phyloP scores from a whole-genome alignment of 2,113 vertebrate genomes.

The Ceyx margarethae region DNA sequence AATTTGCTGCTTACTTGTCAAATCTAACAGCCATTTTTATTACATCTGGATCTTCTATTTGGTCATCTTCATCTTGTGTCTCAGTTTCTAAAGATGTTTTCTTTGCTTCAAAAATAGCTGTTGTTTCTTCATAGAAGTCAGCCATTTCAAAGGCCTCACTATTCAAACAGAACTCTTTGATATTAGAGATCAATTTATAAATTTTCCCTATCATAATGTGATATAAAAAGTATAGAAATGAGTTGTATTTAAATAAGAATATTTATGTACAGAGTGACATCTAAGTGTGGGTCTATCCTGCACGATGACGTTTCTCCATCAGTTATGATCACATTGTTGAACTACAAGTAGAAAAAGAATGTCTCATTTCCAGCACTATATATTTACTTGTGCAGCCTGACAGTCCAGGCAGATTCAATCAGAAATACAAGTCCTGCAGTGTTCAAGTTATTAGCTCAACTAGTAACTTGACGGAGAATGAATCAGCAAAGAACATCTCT shows the following conservation, averaged over 20 bases:
- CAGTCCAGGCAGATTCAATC: neutral
- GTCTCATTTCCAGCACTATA: neutral
- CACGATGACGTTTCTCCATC: neutral
- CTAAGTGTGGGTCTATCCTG: neutral
- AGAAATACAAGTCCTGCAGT: neutral
- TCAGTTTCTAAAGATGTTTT: constrained; percentile 64
- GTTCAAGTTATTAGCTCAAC: neutral
- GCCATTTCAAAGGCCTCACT: constrained; percentile 88
- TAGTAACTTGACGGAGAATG: neutral
- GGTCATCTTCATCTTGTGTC: constrained; percentile 36
- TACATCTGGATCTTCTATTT: constrained; percentile 77
- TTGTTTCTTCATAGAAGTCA: constrained; percentile 78
- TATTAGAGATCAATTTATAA: neutral
- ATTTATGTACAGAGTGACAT: neutral
- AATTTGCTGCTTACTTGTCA: constrained; percentile 79
- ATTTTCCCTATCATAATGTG: neutral
- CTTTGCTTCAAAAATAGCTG: constrained; percentile 65
- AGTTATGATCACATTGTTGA: neutral
- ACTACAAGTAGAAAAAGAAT: neutral
- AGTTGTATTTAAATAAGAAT: neutral
- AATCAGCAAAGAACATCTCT: neutral
- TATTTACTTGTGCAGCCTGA: neutral
- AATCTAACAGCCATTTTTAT: constrained; percentile 75
- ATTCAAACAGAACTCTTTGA: neutral
- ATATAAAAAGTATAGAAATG: neutral